Percentiles rank a stretch among this genome's conserved stretches.
Evolutionary conservation across 1,140 invertebrate genomes (phyloP).

Genomic region (Neodiprion lecontei): DNA sequence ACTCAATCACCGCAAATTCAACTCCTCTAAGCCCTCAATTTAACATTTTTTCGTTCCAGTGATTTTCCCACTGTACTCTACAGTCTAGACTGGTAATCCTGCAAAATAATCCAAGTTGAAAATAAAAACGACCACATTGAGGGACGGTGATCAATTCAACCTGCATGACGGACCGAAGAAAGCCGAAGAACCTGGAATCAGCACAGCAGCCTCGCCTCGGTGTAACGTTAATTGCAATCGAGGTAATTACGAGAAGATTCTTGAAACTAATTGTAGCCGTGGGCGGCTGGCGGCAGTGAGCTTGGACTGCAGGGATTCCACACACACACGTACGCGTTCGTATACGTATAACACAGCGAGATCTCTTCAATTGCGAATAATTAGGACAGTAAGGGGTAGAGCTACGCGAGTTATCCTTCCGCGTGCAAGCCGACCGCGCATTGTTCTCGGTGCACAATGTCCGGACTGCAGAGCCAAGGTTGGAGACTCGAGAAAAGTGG

Average conservation of each 20-base stretch:
- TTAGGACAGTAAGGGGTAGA: neutral
- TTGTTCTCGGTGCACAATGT: neutral
- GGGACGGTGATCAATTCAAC: too few species aligned
- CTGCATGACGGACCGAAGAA: too few species aligned
- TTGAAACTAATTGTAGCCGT: slow-evolving; percentile 5
- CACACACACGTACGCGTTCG: too few species aligned
- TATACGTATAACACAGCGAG: neutral
- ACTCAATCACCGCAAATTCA: too few species aligned
- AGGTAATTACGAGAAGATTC: slow-evolving; percentile 5
- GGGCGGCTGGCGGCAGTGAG: neutral
- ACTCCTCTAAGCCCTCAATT: too few species aligned
- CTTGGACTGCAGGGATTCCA: neutral
- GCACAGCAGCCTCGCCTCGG: neutral
- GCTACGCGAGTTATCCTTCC: neutral
- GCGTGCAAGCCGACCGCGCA: neutral
- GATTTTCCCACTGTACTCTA: too few species aligned
- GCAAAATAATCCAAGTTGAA: too few species aligned
- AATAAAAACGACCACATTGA: too few species aligned
- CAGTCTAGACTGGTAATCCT: too few species aligned
- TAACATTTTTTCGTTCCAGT: too few species aligned
- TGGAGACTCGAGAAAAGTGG: neutral
- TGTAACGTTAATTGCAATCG: neutral
- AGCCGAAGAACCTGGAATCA: too few species aligned
- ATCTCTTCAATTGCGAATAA: neutral
- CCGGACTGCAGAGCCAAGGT: neutral